phyloP scores from a whole-genome alignment of 2,888 invertebrate species.

The Pteria penguin region DNA sequence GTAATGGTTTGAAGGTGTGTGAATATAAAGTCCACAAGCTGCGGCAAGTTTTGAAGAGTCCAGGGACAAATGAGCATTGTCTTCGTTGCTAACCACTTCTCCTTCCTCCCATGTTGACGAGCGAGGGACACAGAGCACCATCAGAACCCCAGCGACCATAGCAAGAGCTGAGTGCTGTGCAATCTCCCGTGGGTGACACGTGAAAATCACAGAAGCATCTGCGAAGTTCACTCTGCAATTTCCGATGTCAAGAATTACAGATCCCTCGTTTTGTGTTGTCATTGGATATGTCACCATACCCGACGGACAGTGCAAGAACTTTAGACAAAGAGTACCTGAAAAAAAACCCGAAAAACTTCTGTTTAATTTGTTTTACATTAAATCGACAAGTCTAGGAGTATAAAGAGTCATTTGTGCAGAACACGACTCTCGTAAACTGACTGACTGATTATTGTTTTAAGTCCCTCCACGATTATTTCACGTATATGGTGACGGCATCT shows the following conservation, averaged over 20 bases:
- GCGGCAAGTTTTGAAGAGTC: background rate
- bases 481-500: no score
- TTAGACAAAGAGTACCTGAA: slow-evolving; percentile 16
- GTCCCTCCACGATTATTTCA: no score
- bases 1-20: background rate
- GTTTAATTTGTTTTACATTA: no score
- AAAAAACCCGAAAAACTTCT: no score
- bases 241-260: background rate
- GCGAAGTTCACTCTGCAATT: slow-evolving; percentile 8
- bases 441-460: no score
- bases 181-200: slow-evolving; percentile 4
- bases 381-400: no score
- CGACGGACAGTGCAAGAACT: slow-evolving; percentile 8
- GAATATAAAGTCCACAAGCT: background rate
- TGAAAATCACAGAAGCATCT: slow-evolving; percentile 8
- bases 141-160: slow-evolving; percentile 13
- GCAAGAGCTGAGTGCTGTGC: slow-evolving; percentile 15
- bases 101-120: slow-evolving; percentile 2
- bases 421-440: no score
- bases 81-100: background rate
- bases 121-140: slow-evolving; percentile 30
- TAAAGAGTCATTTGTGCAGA: no score
- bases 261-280: background rate
- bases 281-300: background rate
- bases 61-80: background rate